A percentile compares a stretch with the other conserved stretches of the same genome.
Evolutionary conservation across 2,797 vertebrate species (phyloP).

Genomic region (Siniperca scherzeri): DNA sequence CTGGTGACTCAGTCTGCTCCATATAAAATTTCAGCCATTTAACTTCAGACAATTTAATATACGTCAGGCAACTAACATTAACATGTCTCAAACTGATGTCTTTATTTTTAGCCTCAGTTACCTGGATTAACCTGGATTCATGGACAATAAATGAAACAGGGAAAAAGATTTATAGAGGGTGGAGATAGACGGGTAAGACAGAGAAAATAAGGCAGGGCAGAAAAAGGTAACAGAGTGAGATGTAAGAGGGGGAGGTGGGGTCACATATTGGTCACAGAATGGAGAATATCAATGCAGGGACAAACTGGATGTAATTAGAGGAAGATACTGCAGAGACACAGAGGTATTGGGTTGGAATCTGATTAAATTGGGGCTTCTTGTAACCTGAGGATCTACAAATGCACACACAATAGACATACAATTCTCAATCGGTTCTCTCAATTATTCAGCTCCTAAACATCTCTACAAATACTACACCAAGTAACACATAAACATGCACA

Average conservation of each 20-base stretch:
- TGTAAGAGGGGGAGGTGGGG: conserved; percentile 12
- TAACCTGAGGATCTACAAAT: conserved; percentile 55
- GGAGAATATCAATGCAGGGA: conserved; percentile 41
- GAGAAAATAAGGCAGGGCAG: background rate
- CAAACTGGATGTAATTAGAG: conserved; percentile 43
- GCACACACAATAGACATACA: conserved; percentile 19
- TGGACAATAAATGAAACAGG: background rate
- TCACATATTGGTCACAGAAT: conserved; percentile 46
- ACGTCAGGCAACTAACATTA: background rate
- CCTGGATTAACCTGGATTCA: conserved; percentile 1
- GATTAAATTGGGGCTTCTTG: conserved; percentile 50
- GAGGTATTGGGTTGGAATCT: conserved; percentile 44
- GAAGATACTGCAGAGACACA: background rate
- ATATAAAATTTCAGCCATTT: conserved; percentile 16
- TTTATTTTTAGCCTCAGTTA: background rate
- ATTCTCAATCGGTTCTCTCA: conserved; percentile 29
- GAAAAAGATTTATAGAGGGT: background rate
- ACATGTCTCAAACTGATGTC: background rate
- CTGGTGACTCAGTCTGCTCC: conserved; percentile 9
- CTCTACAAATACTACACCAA: conserved; percentile 14
- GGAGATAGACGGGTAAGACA: background rate
- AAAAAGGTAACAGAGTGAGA: conserved; percentile 27
- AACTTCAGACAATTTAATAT: conserved; percentile 32
- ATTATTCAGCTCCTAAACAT: conserved; percentile 47
- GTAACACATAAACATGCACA: background rate